These are phyloP conservation scores for Macaca mulatta DNA, from an alignment of 2,113 vertebrate genomes.

Conservation along the genomic window DNA sequence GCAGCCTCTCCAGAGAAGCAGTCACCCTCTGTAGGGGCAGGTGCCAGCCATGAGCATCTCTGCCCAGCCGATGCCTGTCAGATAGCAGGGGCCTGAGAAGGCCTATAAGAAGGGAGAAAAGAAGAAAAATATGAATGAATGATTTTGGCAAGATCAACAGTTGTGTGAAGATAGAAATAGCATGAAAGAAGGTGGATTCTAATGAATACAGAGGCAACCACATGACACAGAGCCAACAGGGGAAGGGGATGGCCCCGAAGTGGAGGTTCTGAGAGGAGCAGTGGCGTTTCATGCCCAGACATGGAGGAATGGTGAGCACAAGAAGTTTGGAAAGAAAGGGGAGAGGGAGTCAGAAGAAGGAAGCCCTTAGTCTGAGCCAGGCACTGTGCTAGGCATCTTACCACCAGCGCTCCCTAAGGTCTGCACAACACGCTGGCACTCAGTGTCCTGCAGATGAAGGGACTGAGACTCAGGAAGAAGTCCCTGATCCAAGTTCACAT, in stretches of 20 bases:
- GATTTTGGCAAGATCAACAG: not conserved
- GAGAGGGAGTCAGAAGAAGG: not conserved
- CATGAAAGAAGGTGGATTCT: not conserved
- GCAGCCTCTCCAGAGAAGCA: not conserved
- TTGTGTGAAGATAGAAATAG: not conserved
- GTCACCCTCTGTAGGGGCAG: not conserved
- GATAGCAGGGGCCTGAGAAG: not conserved
- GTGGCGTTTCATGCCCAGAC: not conserved
- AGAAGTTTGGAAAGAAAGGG: not conserved
- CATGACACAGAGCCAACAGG: fast-evolving
- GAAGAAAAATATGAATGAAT: not conserved
- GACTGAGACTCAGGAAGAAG: not conserved
- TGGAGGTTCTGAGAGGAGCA: not conserved
- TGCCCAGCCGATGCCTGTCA: not conserved
- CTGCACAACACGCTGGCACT: not conserved
- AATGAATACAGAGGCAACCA: not conserved
- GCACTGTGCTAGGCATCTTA: fast-evolving
- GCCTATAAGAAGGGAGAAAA: not conserved
- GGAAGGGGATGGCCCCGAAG: not conserved
- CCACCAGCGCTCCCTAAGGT: not conserved
- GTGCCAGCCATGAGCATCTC: not conserved
- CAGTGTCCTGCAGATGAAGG: not conserved
- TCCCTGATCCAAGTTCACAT: not conserved
- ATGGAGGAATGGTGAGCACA: not conserved
- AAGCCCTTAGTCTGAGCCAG: not conserved